These are phyloP conservation scores for Plebejus anna DNA, from an alignment of 2,888 invertebrate species.

Conservation along the genomic window DNA sequence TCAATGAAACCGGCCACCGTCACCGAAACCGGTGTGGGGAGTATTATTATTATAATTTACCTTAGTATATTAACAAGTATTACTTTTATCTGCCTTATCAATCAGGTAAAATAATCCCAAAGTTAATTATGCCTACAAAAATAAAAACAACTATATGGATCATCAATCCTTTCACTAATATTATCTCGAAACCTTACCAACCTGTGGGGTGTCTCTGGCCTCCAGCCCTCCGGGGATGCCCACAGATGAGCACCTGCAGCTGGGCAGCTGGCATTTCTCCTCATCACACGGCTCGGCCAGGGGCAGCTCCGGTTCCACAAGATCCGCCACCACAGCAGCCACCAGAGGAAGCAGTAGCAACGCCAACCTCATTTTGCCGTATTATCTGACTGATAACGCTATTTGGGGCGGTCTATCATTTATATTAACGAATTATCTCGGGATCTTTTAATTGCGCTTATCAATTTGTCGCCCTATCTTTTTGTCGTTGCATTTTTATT, in stretches of 20 bases:
- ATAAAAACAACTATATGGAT: neutral
- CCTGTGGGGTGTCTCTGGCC: conserved; percentile 64
- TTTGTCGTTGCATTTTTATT: neutral
- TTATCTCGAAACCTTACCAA: conserved; percentile 37
- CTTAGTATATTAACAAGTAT: no score
- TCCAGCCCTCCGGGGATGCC: conserved; percentile 58
- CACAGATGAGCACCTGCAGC: conserved; percentile 64
- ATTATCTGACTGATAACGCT: neutral
- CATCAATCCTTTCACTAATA: neutral
- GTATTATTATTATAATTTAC: no score
- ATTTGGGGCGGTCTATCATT: neutral
- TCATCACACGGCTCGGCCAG: conserved; percentile 47
- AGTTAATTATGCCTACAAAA: neutral
- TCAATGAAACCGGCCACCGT: no score
- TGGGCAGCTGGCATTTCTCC: conserved; percentile 60
- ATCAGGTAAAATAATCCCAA: no score
- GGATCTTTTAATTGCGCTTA: conserved; percentile 21
- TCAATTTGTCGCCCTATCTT: conserved; percentile 23
- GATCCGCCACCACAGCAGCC: conserved; percentile 32
- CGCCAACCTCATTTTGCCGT: conserved; percentile 35
- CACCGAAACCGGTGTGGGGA: no score
- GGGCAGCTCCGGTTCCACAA: conserved; percentile 33
- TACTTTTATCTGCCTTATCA: no score
- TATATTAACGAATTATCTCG: conserved; percentile 29
- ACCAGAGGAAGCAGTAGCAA: conserved; percentile 31